phyloP scores from a whole-genome alignment of 2,888 invertebrate genomes.

The Athripsodes cinereus region DNA sequence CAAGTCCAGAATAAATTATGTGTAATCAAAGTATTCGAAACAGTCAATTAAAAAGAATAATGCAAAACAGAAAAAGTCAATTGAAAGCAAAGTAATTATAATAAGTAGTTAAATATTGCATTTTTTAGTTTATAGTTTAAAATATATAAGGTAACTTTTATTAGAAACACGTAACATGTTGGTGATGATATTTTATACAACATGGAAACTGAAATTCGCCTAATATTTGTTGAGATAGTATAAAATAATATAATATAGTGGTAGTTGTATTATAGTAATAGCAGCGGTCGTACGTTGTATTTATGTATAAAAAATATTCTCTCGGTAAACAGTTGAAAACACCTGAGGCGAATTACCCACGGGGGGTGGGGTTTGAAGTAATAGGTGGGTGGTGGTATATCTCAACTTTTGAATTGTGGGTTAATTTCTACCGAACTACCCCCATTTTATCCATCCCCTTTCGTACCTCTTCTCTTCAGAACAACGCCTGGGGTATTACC shows the following conservation, averaged over 20 bases:
- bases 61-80: no score
- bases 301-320: neutral
- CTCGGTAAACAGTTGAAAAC: neutral
- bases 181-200: neutral
- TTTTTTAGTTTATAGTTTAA: neutral
- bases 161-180: neutral
- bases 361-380: neutral
- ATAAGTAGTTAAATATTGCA: no score
- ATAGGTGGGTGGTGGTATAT: neutral
- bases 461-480: neutral
- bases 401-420: constrained; percentile 5
- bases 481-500: neutral
- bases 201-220: no score
- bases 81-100: no score
- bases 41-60: no score
- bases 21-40: no score
- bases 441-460: neutral
- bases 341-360: neutral
- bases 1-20: no score
- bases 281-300: no score
- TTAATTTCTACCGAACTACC: neutral
- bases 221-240: no score
- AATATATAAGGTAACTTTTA: neutral
- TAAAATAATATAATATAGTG: no score
- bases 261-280: no score